Percentiles rank a stretch among this genome's conserved stretches.
Conservation (phyloP, 2,888 invertebrate genomes). For the Mylabris sibirica region DNA sequence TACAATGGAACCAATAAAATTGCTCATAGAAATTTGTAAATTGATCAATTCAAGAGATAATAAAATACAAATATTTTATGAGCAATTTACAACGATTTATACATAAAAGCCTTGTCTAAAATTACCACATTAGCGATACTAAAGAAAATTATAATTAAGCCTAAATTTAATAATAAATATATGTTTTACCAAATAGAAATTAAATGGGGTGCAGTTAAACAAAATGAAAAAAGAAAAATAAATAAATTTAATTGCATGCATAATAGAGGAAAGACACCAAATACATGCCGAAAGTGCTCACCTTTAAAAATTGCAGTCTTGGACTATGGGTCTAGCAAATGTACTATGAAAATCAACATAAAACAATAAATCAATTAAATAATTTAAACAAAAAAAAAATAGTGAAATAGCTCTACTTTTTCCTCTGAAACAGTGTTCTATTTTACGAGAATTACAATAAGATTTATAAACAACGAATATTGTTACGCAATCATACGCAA, state of each 20-base stretch:
- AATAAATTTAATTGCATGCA: conserved; percentile 22
- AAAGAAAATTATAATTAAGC: neutral
- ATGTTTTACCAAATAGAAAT: neutral
- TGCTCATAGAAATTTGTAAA: neutral
- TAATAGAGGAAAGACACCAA: conserved; percentile 19
- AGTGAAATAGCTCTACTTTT: conserved; percentile 39
- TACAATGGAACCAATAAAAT: neutral
- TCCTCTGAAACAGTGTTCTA: conserved; percentile 38
- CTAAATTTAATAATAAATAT: neutral
- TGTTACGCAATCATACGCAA: neutral
- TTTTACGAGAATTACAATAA: conserved; percentile 24
- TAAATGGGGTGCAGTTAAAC: conserved; percentile 9
- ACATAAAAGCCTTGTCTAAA: neutral
- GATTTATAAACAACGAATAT: conserved; percentile 16
- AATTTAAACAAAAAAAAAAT: conserved; percentile 37
- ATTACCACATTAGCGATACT: conserved; percentile 3
- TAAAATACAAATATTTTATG: neutral
- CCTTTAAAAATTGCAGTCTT: conserved; percentile 55
- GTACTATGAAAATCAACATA: conserved; percentile 57
- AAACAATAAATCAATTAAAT: conserved; percentile 42
- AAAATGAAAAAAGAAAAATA: neutral
- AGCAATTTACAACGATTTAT: neutral
- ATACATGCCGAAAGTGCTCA: conserved; percentile 53
- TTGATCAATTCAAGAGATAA: neutral
- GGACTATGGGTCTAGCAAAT: conserved; percentile 55